A percentile compares a stretch with the other conserved stretches of the same genome.
Conservation (phyloP, 2,113 vertebrate species). For the Aegotheles bennettii region DNA sequence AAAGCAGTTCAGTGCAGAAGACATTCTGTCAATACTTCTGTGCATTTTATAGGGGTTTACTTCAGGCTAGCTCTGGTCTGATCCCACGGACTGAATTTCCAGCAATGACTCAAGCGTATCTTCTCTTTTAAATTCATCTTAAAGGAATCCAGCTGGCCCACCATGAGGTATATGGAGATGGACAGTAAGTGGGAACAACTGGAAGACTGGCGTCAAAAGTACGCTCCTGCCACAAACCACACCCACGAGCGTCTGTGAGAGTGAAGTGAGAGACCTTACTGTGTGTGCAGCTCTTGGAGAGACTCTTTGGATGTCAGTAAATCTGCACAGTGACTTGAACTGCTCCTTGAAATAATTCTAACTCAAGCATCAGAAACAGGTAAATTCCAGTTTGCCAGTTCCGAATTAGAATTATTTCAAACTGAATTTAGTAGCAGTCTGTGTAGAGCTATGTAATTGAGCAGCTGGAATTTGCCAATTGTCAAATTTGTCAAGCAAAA, state of each 20-base stretch:
- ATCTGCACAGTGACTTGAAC: background rate
- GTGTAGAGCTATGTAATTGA: background rate
- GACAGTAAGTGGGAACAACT: constrained; percentile 10
- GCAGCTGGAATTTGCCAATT: background rate
- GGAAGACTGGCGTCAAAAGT: background rate
- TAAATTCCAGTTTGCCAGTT: background rate
- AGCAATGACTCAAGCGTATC: background rate
- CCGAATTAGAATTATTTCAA: background rate
- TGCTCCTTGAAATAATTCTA: background rate
- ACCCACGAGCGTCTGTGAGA: background rate
- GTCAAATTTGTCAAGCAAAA: background rate
- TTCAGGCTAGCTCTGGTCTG: background rate
- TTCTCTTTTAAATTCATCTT: background rate
- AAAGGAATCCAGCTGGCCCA: background rate
- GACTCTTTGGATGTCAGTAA: background rate
- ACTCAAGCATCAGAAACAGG: background rate
- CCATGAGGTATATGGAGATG: background rate
- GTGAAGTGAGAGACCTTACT: background rate
- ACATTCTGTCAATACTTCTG: background rate
- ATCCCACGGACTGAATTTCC: background rate
- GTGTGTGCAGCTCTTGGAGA: background rate
- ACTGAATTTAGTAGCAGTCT: background rate
- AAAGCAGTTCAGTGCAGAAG: background rate
- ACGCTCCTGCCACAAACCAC: background rate
- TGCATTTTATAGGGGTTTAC: background rate